Evolutionary conservation across 1,140 invertebrate genomes (phyloP).

Genomic region (Leptinotarsa defecta): DNA sequence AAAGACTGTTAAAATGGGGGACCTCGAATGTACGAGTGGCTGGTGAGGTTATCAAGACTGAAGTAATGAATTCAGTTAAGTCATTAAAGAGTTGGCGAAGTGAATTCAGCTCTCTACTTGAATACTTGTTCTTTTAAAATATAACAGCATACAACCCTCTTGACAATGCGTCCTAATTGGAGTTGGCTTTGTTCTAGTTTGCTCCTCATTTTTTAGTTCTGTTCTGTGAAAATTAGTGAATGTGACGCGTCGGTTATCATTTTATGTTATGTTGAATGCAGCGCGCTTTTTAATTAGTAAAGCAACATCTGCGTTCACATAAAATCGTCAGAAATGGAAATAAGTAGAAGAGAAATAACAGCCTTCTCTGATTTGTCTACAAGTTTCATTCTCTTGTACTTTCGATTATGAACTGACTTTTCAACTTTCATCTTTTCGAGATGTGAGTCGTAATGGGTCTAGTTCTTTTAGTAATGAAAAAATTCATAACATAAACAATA

Average conservation of each 20-base stretch:
- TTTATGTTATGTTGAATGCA: conserved; percentile 35
- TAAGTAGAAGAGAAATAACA: too few species aligned
- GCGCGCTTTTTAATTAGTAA: conserved; percentile 48
- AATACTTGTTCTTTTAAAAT: conserved; percentile 40
- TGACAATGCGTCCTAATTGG: conserved; percentile 48
- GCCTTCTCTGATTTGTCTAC: too few species aligned
- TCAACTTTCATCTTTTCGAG: too few species aligned
- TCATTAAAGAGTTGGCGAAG: conserved; percentile 30
- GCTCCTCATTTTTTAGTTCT: conserved; percentile 42
- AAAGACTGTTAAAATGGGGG: conserved; percentile 2
- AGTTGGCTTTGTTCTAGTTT: conserved; percentile 48
- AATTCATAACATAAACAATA: too few species aligned
- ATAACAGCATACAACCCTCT: conserved; percentile 38
- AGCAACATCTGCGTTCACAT: background rate
- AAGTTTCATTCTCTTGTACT: too few species aligned
- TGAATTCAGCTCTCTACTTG: conserved; percentile 38
- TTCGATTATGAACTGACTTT: too few species aligned
- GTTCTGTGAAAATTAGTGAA: conserved; percentile 47
- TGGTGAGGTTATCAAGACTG: background rate
- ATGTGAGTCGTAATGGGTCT: too few species aligned
- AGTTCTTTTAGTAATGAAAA: too few species aligned
- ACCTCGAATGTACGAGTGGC: background rate
- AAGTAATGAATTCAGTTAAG: conserved; percentile 40
- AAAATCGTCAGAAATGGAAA: too few species aligned
- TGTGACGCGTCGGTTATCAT: conserved; percentile 40